A percentile compares a stretch with the other conserved stretches of the same genome.
Evolutionary conservation across 2,888 invertebrate species (phyloP).

Genomic region (Dione juno): DNA sequence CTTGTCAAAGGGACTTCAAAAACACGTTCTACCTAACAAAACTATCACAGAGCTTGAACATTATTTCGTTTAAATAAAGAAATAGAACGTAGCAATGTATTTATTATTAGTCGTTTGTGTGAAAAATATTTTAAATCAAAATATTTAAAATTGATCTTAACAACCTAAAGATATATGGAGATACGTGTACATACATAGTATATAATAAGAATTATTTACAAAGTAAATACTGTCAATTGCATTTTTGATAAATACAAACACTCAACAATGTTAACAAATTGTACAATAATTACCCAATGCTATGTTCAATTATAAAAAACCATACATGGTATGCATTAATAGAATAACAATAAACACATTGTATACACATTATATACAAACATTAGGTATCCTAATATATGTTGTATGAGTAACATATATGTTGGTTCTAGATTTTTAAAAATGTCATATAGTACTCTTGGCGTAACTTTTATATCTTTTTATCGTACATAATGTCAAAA

Average conservation of each 20-base stretch:
- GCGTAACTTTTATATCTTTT: background rate
- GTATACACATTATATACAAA: background rate
- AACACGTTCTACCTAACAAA: background rate
- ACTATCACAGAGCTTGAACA: background rate
- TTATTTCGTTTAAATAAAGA: background rate
- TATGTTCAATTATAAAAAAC: background rate
- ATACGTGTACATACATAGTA: background rate
- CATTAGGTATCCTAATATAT: background rate
- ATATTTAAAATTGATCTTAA: too few relatives aligned
- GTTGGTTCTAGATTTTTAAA: background rate
- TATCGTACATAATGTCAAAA: constrained; percentile 39
- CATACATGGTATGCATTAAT: constrained; percentile 5
- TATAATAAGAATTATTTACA: background rate
- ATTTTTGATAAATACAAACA: constrained; percentile 1
- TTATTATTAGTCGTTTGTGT: background rate
- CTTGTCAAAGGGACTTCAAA: constrained; percentile 24
- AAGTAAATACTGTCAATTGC: background rate
- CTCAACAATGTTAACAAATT: background rate
- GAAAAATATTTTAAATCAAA: too few relatives aligned
- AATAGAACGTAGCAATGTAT: background rate
- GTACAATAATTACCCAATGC: background rate
- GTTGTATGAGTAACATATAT: too few relatives aligned
- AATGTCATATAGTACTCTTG: background rate
- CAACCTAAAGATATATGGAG: too few relatives aligned
- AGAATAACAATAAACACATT: background rate